phyloP scores from a whole-genome alignment of 2,888 invertebrate genomes.

The Agrochola litura region DNA sequence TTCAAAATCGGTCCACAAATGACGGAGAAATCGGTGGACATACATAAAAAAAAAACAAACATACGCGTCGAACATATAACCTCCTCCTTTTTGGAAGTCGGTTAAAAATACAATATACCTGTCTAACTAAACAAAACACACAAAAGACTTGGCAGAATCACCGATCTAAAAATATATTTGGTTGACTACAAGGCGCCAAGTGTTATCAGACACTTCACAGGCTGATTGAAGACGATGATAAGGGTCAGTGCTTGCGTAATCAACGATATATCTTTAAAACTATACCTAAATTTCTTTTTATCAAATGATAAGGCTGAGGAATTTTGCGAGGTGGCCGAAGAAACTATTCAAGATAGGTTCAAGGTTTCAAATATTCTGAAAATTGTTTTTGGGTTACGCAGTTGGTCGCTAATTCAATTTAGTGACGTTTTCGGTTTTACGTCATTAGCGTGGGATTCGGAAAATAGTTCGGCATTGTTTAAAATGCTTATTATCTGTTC shows the following conservation, averaged over 20 bases:
- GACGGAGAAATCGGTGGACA: too few relatives aligned
- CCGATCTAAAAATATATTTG: slow-evolving; percentile 50
- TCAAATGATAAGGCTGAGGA: slow-evolving; percentile 50
- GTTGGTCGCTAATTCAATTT: neutral
- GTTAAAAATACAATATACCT: neutral
- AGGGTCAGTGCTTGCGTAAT: slow-evolving; percentile 43
- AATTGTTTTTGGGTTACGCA: slow-evolving; percentile 18
- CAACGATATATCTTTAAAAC: slow-evolving; percentile 17
- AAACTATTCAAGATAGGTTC: slow-evolving; percentile 20
- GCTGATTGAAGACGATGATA: slow-evolving; percentile 44
- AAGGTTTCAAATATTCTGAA: slow-evolving; percentile 42
- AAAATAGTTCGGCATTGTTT: slow-evolving; percentile 13
- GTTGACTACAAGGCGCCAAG: slow-evolving; percentile 58
- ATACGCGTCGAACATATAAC: too few relatives aligned
- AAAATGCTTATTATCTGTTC: neutral
- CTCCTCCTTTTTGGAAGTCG: too few relatives aligned
- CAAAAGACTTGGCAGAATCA: slow-evolving; percentile 52
- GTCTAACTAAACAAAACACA: slow-evolving; percentile 23
- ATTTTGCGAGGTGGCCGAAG: slow-evolving; percentile 35
- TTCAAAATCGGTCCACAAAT: too few relatives aligned
- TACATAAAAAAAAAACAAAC: too few relatives aligned
- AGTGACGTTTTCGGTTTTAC: slow-evolving; percentile 26
- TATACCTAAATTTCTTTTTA: slow-evolving; percentile 44
- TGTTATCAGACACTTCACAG: slow-evolving; percentile 45
- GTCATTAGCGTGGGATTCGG: slow-evolving; percentile 2